phyloP scores from a whole-genome alignment of 2,888 invertebrate genomes.

The Autographa gamma region DNA sequence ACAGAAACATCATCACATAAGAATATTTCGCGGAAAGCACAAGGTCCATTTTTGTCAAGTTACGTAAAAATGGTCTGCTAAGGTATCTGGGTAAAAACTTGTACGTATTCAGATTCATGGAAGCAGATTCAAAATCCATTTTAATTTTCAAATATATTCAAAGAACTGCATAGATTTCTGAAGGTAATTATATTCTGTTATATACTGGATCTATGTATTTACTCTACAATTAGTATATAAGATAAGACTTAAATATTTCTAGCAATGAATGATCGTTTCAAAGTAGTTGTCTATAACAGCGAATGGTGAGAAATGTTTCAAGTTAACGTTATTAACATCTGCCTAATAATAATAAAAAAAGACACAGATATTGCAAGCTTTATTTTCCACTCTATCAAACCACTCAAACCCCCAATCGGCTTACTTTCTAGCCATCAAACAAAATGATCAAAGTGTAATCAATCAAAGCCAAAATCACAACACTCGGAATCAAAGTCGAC shows the following conservation, averaged over 20 bases:
- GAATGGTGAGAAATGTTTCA: too few relatives aligned
- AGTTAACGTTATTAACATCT: too few relatives aligned
- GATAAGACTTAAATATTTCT: too few relatives aligned
- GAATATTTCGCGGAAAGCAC: background rate
- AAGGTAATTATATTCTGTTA: background rate
- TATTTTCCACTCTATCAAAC: background rate
- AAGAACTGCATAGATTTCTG: background rate
- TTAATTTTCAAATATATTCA: slow-evolving; percentile 15
- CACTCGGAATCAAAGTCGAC: slow-evolving; percentile 26
- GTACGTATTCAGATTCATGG: slow-evolving; percentile 15
- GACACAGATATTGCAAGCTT: background rate
- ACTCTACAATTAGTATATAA: too few relatives aligned
- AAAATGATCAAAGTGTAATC: slow-evolving; percentile 1
- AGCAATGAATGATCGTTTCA: too few relatives aligned
- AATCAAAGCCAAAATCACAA: slow-evolving; percentile 32
- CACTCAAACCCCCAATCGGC: background rate
- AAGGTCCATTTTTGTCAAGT: slow-evolving; percentile 19
- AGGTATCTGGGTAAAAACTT: slow-evolving; percentile 5
- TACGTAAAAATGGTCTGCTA: slow-evolving; percentile 17
- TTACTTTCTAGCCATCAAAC: slow-evolving; percentile 1
- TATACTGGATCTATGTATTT: background rate
- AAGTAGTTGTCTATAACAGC: too few relatives aligned
- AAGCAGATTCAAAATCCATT: slow-evolving; percentile 18
- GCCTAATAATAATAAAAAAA: background rate
- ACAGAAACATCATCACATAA: background rate